phyloP scores from a whole-genome alignment of 2,113 vertebrate genomes.

The Ranitomeya imitator region DNA sequence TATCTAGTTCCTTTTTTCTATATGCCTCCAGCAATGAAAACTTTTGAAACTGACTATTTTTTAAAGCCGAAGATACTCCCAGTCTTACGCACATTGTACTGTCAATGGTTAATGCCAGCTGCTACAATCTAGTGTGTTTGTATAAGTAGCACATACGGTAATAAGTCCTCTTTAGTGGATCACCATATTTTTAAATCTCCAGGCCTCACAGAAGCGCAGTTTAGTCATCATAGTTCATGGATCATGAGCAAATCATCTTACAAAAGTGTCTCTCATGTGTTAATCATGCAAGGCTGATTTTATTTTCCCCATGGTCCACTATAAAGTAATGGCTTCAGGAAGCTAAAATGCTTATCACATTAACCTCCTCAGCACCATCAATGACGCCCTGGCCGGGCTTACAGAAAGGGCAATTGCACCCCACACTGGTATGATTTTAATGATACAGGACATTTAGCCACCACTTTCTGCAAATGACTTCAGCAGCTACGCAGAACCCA shows the following conservation, averaged over 20 bases:
- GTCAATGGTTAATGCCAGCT: slow-evolving; percentile 8
- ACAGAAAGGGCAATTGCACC: slow-evolving; percentile 42
- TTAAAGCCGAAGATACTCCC: neutral
- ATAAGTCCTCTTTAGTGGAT: slow-evolving; percentile 37
- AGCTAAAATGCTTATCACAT: slow-evolving; percentile 49
- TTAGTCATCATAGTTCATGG: slow-evolving; percentile 51
- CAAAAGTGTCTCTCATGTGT: slow-evolving; percentile 51
- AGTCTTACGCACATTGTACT: neutral
- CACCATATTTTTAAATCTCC: slow-evolving; percentile 16
- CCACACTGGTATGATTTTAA: slow-evolving; percentile 41
- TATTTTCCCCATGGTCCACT: slow-evolving; percentile 50
- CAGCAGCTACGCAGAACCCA: neutral
- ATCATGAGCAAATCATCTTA: slow-evolving; percentile 44
- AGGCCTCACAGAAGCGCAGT: slow-evolving; percentile 34
- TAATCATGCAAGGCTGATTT: slow-evolving; percentile 56
- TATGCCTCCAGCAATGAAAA: neutral
- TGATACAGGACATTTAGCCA: slow-evolving; percentile 28
- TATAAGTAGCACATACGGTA: neutral
- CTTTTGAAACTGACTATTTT: neutral
- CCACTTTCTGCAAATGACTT: neutral
- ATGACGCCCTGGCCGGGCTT: slow-evolving; percentile 16
- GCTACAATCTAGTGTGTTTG: slow-evolving; percentile 10
- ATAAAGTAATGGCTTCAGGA: slow-evolving; percentile 48
- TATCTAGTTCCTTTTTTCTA: too few relatives aligned
- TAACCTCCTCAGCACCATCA: slow-evolving; percentile 44